Evolutionary conservation across 2,113 vertebrate genomes (phyloP), one percentile per base, ranked within the genome.

Genomic region (Mola mola): DNA sequence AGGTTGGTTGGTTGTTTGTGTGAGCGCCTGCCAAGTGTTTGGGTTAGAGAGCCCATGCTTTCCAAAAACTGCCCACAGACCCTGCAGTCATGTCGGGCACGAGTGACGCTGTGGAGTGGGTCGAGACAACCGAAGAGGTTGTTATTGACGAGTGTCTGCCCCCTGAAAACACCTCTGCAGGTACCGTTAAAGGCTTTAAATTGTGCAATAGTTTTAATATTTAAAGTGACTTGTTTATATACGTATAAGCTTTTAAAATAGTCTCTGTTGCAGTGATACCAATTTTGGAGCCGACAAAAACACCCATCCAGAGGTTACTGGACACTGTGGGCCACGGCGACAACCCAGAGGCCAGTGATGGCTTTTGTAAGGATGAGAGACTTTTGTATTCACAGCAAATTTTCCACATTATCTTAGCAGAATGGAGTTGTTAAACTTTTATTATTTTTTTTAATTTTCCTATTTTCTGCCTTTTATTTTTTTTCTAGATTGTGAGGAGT

Each of bases 401-500:
- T n/a, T n/a, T n/a, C 20, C 5, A n/a, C 16, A 8, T 7, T 12
- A 15, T 16, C 12, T 43, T 28, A 9, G 5, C 12, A 29, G 8
- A 40, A 25, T 37, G 2, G 5, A n/a, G n/a, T n/a, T n/a, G n/a
- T n/a, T n/a, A n/a, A n/a, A n/a, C n/a, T n/a, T n/a, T n/a, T n/a
- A n/a, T n/a, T n/a, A n/a, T n/a, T 41, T 19, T 19, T 19, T 40
- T 19, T 19, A 40, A 2, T 24, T 4, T 6, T 25, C 15, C 17
- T 40, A 1, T 29, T 38, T 62, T 40, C 2, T 21, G 12, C 31
- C 13, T n/a, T 33, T 34, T 29, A 50, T 8, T 0, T 22, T 1
- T 46, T 47, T 64, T 33, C 21, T 73, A 95, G 94, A 92, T 46
- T 94, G 94, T 66, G 93, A 93, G 38, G 89, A 84, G 37, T 95